Evolutionary conservation across 2,113 vertebrate genomes (phyloP).

Genomic region (Notarius lentiginosus): DNA sequence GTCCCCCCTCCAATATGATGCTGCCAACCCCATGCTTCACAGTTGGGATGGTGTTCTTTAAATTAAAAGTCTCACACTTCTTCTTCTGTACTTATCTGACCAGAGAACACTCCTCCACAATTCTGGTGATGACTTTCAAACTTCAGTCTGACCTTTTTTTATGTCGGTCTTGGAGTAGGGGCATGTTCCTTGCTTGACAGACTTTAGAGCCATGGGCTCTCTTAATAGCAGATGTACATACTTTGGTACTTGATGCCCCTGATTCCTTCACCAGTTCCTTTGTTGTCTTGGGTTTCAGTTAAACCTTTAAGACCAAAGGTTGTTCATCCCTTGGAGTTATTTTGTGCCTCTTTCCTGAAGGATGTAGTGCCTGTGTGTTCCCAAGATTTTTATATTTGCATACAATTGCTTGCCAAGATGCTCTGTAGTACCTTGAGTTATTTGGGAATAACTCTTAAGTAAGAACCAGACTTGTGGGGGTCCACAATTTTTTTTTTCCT

Average conservation of each 20-base stretch:
- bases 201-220: background rate
- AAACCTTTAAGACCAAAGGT: background rate
- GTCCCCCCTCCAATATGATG: background rate
- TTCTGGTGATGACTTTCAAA: background rate
- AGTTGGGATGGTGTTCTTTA: background rate
- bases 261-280: background rate
- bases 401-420: background rate
- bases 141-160: background rate
- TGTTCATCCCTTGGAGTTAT: background rate
- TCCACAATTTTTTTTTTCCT: background rate
- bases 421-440: background rate
- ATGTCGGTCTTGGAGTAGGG: background rate
- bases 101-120: background rate
- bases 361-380: background rate
- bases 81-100: background rate
- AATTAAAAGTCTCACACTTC: background rate
- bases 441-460: background rate
- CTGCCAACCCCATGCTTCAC: background rate
- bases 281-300: background rate
- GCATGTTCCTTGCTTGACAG: background rate
- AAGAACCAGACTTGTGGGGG: background rate
- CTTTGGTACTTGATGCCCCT: background rate
- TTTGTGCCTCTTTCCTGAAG: background rate
- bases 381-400: background rate
- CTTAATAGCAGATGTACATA: background rate